These are phyloP conservation scores for Pteromalus puparum DNA, from an alignment of 1,140 invertebrate genomes.

Conservation along the genomic window DNA sequence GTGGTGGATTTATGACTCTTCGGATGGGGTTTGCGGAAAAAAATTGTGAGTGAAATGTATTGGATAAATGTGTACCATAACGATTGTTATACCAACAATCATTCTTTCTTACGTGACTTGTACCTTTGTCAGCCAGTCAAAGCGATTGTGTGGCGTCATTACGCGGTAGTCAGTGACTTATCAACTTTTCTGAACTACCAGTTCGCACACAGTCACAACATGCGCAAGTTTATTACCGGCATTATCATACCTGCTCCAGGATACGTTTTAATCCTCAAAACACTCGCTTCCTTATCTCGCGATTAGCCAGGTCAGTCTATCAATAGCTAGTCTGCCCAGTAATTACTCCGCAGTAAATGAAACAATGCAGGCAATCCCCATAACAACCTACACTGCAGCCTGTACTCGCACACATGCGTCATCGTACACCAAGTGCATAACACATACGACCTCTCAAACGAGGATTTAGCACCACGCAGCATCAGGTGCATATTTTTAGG, in stretches of 20 bases:
- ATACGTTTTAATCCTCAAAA: constrained; percentile 1
- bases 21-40: neutral
- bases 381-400: no score
- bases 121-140: neutral
- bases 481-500: neutral
- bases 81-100: neutral
- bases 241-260: neutral
- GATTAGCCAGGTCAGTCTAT: no score
- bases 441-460: no score
- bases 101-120: neutral
- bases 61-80: neutral
- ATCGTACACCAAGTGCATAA: no score
- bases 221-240: neutral
- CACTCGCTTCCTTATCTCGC: neutral
- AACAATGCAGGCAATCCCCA: no score
- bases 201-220: neutral
- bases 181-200: neutral
- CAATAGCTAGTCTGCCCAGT: neutral
- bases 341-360: neutral
- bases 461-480: no score
- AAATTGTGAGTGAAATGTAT: neutral
- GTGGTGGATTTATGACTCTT: neutral
- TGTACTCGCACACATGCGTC: no score
- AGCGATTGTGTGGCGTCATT: neutral
- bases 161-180: neutral